These are phyloP conservation scores for Sialis lutaria DNA, from an alignment of 2,888 invertebrate species.

Conservation along the genomic window DNA sequence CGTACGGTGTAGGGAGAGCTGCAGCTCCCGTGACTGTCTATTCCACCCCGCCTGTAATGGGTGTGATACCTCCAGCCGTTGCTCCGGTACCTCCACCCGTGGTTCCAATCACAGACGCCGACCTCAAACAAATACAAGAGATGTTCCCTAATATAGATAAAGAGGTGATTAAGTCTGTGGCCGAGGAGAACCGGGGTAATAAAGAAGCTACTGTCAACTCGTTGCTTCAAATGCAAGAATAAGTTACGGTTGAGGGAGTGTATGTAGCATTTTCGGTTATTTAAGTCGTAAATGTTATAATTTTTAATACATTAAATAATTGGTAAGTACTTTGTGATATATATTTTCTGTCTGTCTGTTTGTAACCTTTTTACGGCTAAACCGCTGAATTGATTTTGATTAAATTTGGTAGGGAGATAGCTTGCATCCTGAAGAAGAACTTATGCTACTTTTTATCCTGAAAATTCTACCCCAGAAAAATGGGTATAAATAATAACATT, in stretches of 20 bases:
- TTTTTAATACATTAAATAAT: too few relatives aligned
- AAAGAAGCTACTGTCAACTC: slow-evolving; percentile 84
- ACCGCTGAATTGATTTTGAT: too few relatives aligned
- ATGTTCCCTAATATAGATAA: slow-evolving; percentile 94
- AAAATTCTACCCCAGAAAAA: too few relatives aligned
- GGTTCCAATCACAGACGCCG: slow-evolving; percentile 5
- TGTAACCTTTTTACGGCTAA: too few relatives aligned
- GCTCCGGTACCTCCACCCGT: slow-evolving; percentile 18
- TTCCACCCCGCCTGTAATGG: slow-evolving; percentile 17
- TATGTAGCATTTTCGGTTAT: too few relatives aligned
- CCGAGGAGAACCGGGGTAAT: slow-evolving; percentile 76
- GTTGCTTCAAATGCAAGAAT: slow-evolving; percentile 72
- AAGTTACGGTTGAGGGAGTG: slow-evolving; percentile 13
- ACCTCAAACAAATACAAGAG: slow-evolving; percentile 57
- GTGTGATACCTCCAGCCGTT: slow-evolving; percentile 30
- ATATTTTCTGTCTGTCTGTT: too few relatives aligned
- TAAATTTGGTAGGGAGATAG: too few relatives aligned
- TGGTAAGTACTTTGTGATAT: too few relatives aligned
- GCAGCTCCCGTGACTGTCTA: slow-evolving; percentile 29
- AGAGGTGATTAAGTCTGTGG: slow-evolving; percentile 79
- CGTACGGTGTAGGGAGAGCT: slow-evolving; percentile 7
- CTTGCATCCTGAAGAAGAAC: too few relatives aligned
- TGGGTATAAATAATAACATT: too few relatives aligned
- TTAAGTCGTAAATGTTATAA: too few relatives aligned
- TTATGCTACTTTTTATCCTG: too few relatives aligned